Percentiles rank a stretch among this genome's conserved stretches.
These are phyloP conservation scores for Hemiprocne comata DNA, from an alignment of 2,113 vertebrate species.

Conservation along the genomic window DNA sequence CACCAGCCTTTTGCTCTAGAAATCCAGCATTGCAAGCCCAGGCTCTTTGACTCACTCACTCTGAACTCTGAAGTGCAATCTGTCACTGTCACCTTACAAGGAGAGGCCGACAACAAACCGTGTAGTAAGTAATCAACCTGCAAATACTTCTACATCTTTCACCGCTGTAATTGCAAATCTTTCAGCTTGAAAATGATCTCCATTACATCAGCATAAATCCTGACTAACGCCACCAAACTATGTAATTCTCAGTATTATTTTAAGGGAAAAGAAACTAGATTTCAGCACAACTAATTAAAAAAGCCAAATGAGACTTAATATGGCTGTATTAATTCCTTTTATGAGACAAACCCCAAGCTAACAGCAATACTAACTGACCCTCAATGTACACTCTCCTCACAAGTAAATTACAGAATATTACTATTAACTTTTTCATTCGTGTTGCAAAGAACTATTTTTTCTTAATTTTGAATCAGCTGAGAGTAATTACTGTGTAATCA, in stretches of 20 bases:
- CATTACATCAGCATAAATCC: neutral
- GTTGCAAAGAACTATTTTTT: neutral
- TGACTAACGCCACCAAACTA: neutral
- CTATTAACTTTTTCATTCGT: conserved; percentile 9
- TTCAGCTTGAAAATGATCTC: neutral
- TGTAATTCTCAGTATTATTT: neutral
- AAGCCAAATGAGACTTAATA: neutral
- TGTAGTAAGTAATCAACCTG: neutral
- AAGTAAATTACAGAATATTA: neutral
- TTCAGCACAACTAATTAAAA: neutral
- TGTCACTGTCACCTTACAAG: neutral
- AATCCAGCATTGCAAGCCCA: neutral
- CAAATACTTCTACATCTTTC: neutral
- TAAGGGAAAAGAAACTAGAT: neutral
- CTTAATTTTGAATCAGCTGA: neutral
- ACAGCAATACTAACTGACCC: conserved; percentile 7
- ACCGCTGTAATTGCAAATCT: neutral
- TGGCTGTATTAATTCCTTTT: neutral
- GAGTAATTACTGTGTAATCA: neutral
- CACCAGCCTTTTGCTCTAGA: neutral
- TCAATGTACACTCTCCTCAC: neutral
- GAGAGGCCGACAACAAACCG: neutral
- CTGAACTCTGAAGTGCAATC: neutral
- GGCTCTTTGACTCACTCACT: neutral
- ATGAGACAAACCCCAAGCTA: conserved; percentile 3